These are phyloP conservation scores for Seira sanloemensis DNA, from an alignment of 2,888 invertebrate species.

Conservation along the genomic window DNA sequence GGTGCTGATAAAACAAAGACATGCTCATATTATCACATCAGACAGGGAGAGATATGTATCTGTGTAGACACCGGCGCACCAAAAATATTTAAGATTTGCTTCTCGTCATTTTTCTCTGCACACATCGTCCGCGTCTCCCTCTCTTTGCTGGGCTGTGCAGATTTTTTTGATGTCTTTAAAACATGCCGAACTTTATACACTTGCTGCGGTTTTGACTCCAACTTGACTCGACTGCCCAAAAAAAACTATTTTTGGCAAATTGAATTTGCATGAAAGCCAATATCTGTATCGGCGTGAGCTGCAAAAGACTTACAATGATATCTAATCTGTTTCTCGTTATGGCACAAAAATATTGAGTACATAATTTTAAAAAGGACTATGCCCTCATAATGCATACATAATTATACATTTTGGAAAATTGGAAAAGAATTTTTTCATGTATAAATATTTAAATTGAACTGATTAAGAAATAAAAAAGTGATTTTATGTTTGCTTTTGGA, in stretches of 20 bases:
- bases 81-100: no score
- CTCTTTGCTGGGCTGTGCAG: not conserved
- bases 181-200: not conserved
- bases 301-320: not conserved
- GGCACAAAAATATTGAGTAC: not conserved
- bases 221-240: no score
- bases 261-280: slow-evolving; percentile 33
- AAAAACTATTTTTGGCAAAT: slow-evolving; percentile 51
- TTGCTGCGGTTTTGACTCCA: not conserved
- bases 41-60: not conserved
- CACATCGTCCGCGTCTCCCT: not conserved
- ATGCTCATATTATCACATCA: not conserved
- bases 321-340: slow-evolving; percentile 5
- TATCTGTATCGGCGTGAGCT: not conserved
- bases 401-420: not conserved
- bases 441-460: slow-evolving; percentile 36
- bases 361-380: not conserved
- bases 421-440: not conserved
- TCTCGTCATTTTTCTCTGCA: slow-evolving; percentile 40
- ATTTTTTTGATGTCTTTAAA: not conserved
- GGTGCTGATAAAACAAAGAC: not conserved
- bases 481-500: not conserved
- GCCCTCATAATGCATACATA: not conserved
- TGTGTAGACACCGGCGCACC: not conserved
- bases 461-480: slow-evolving; percentile 8